phyloP scores from a whole-genome alignment of 1,140 invertebrate species.

The Hylaeus volcanicus region DNA sequence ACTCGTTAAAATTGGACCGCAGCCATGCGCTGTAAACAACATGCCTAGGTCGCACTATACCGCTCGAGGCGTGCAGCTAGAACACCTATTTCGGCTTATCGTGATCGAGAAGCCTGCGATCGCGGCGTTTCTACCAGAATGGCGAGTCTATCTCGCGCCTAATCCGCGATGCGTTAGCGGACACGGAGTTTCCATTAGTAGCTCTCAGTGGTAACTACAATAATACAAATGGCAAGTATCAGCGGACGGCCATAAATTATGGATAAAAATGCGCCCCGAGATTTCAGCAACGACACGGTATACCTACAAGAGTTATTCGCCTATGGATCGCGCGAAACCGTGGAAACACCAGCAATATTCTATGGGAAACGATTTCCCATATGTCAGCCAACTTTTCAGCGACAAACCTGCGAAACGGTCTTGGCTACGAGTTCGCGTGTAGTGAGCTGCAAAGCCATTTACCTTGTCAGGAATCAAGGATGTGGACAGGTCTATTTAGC shows the following conservation, averaged over 20 bases:
- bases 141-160: constrained; percentile 34
- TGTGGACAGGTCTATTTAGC: no score
- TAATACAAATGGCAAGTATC: constrained; percentile 30
- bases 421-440: no score
- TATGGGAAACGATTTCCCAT: background rate
- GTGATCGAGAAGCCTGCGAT: constrained; percentile 3
- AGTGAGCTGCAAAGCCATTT: no score
- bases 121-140: constrained; percentile 7
- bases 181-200: constrained; percentile 50
- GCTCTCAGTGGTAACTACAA: constrained; percentile 30
- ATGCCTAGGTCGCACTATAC: background rate
- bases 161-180: constrained; percentile 38
- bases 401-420: no score
- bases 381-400: background rate
- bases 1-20: constrained; percentile 34
- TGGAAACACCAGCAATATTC: background rate
- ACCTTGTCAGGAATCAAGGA: no score
- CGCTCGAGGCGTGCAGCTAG: background rate
- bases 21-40: background rate
- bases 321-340: background rate
- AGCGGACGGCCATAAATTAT: constrained; percentile 27
- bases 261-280: constrained; percentile 18
- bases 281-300: background rate
- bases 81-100: constrained; percentile 39
- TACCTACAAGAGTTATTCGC: background rate